phyloP scores from a whole-genome alignment of 2,888 invertebrate genomes.

The Cryptophagus acutangulus region DNA sequence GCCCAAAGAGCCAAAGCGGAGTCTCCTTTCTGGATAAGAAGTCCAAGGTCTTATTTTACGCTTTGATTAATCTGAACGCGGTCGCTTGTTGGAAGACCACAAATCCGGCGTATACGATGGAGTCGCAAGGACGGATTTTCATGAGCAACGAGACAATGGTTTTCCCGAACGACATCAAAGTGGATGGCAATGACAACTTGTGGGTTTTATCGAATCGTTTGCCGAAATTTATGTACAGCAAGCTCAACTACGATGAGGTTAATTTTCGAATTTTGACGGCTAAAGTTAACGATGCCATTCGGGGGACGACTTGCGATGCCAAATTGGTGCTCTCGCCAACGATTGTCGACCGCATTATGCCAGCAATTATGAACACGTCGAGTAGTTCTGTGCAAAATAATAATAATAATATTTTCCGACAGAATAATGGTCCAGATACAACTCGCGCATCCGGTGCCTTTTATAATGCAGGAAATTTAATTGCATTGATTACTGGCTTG shows the following conservation, averaged over 20 bases:
- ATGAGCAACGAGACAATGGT: conserved; percentile 68
- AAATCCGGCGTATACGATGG: conserved; percentile 61
- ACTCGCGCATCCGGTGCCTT: too few relatives aligned
- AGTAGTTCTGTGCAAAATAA: too few relatives aligned
- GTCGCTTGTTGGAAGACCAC: conserved; percentile 75
- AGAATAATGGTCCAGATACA: too few relatives aligned
- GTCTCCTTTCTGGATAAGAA: conserved; percentile 66
- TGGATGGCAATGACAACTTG: conserved; percentile 63
- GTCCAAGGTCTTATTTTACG: conserved; percentile 70
- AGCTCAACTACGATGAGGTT: conserved; percentile 57
- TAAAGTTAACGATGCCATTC: conserved; percentile 63
- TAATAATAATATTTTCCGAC: too few relatives aligned
- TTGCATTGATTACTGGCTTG: too few relatives aligned
- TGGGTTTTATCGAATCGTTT: conserved; percentile 72
- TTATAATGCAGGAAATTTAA: too few relatives aligned
- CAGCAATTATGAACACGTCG: too few relatives aligned
- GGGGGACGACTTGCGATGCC: conserved; percentile 65
- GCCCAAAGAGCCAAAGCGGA: conserved; percentile 68
- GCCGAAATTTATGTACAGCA: conserved; percentile 65
- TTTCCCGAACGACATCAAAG: conserved; percentile 68
- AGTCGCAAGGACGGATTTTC: conserved; percentile 67
- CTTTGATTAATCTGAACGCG: conserved; percentile 68
- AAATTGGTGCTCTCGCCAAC: conserved; percentile 42
- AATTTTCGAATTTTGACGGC: conserved; percentile 70
- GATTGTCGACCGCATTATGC: conserved; percentile 27